phyloP scores from a whole-genome alignment of 92 coral and sea anemone species.

The Meandrina meandrites region DNA sequence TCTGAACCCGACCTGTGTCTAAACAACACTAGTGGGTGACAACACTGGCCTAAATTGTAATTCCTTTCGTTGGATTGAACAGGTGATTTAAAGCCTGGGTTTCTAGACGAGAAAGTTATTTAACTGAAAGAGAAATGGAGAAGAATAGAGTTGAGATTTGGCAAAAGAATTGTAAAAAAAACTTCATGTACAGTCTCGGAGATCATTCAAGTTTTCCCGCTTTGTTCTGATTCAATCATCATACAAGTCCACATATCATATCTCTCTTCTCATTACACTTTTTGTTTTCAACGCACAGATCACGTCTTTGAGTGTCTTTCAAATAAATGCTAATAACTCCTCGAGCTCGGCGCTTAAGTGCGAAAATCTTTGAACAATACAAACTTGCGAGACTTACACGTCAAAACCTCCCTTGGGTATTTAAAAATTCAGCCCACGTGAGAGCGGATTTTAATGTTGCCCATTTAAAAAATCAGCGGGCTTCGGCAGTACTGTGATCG shows the following conservation, averaged over 20 bases:
- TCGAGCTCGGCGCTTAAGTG: constrained; percentile 32
- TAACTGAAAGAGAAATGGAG: not conserved
- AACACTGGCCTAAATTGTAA: no score
- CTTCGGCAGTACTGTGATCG: constrained; percentile 11
- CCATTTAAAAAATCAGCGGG: constrained; percentile 28
- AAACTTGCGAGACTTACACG: constrained; percentile 52
- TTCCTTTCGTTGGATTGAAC: no score
- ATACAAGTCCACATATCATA: not conserved
- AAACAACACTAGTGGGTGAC: not conserved
- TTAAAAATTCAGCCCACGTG: constrained; percentile 51
- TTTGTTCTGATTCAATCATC: not conserved
- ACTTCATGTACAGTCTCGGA: no score
- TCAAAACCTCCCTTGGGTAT: constrained; percentile 57
- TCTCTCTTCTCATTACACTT: not conserved
- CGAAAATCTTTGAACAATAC: constrained; percentile 67
- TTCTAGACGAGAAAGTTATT: no score
- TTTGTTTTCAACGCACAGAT: not conserved
- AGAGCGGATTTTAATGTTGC: constrained; percentile 33
- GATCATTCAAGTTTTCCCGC: not conserved
- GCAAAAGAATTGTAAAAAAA: no score
- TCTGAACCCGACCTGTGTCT: no score
- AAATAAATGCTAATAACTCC: constrained; percentile 2
- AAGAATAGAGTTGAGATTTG: not conserved
- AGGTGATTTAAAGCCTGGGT: no score
- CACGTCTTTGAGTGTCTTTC: not conserved